Evolutionary conservation across 2,888 invertebrate species (phyloP).

Genomic region (Chrysolina americana): DNA sequence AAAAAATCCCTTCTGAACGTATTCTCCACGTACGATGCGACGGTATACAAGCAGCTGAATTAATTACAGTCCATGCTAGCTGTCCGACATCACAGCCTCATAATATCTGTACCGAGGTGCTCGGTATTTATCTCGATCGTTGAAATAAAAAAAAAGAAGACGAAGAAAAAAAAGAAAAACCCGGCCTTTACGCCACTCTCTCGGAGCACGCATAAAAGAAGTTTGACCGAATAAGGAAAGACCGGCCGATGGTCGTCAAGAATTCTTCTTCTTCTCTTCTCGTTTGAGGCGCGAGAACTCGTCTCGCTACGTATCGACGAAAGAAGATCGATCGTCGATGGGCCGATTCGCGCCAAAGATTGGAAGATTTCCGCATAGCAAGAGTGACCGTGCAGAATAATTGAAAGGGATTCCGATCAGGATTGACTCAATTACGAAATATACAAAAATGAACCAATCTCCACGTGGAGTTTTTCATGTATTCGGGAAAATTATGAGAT

Average conservation of each 20-base stretch:
- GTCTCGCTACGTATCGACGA: constrained; percentile 1
- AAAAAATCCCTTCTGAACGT: background rate
- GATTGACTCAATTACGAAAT: too few relatives aligned
- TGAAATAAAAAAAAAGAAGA: constrained; percentile 7
- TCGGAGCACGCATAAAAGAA: constrained; percentile 15
- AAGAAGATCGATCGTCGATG: background rate
- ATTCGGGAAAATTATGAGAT: too few relatives aligned
- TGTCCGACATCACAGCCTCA: constrained; percentile 15
- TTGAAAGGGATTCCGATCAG: background rate
- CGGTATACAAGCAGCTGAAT: constrained; percentile 22
- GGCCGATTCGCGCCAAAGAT: constrained; percentile 1
- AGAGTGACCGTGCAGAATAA: background rate
- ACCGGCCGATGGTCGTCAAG: constrained; percentile 27
- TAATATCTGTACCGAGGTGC: constrained; percentile 22
- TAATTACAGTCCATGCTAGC: constrained; percentile 24
- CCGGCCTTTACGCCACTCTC: constrained; percentile 20
- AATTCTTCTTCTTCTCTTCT: constrained; percentile 23
- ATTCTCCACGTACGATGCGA: background rate
- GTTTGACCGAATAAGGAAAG: constrained; percentile 29
- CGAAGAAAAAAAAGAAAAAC: constrained; percentile 3
- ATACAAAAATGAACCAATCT: too few relatives aligned
- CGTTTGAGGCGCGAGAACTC: constrained; percentile 17
- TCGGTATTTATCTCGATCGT: constrained; percentile 23
- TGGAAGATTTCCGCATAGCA: constrained; percentile 8
- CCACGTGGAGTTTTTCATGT: too few relatives aligned